Evolutionary conservation across 2,113 vertebrate species (phyloP), one percentile per base, ranked within the genome.

Genomic region (Stercorarius parasiticus): DNA sequence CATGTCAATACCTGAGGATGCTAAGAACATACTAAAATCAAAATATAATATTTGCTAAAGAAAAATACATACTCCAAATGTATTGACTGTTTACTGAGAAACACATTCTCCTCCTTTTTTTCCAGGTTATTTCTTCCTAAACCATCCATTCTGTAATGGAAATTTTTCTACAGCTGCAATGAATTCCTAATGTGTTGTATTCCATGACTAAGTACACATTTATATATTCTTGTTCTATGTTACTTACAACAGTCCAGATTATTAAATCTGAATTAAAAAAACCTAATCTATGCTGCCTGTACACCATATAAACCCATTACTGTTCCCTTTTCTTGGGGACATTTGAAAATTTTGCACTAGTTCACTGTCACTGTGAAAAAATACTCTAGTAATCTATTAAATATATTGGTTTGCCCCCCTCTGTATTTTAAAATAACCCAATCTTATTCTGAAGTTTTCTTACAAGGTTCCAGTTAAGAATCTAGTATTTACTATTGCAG

Each of bases 31-130:
- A 76, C 43, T 82, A 88, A 87, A 77, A 82, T 92, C 12, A 88
- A 97, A 95, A 74, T 34, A 89, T 15, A 49, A 20, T 78, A 52
- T 91, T 97, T 95, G 21, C 40, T 90, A 90, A 95, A 82, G 58
- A 78, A 95, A 89, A 79, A 42, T 27, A 32, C 32, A 53, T 88
- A 50, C 55, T 96, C 65, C 70, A 62, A 95, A 81, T 79, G 71
- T 36, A 76, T 26, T 78, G 66, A 93, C 71, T 87, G 36, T 69
- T 85, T 76, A 93, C 23, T 70, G 52, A 85, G 62, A 95, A 91
- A 72, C 16, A 66, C 16, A 81, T n/a, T 70, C 52, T 85, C 47
- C 6, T 88, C 49, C 52, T 52, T 36, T 66, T 66, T 85, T 82
- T 72, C 49, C 78, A 81, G 6, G 14, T 86, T 88, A 79, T 91